These are phyloP conservation scores for Idaea dimidiata DNA, from an alignment of 2,888 invertebrate species.

Conservation along the genomic window DNA sequence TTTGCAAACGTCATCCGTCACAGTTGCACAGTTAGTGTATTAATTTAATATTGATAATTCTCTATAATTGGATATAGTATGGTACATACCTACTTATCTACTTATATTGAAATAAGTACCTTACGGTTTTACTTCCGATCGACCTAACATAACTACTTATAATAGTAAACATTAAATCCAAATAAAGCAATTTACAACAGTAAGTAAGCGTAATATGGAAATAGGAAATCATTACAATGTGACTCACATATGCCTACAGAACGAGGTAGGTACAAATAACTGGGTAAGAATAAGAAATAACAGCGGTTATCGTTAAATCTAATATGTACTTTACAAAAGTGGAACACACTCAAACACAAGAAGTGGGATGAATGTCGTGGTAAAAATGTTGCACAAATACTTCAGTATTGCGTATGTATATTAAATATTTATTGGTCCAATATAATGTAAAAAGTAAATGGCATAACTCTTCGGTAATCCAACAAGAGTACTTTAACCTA, in stretches of 20 bases:
- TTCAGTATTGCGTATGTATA: constrained; percentile 7
- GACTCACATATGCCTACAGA: constrained; percentile 18
- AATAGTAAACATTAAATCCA: constrained; percentile 14
- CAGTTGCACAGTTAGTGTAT: too few relatives aligned
- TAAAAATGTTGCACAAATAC: not conserved
- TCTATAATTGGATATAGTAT: too few relatives aligned
- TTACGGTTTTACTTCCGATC: not conserved
- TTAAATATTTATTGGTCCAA: not conserved
- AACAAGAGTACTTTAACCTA: not conserved
- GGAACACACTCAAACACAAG: constrained; percentile 17
- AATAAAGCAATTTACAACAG: constrained; percentile 12
- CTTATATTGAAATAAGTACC: not conserved
- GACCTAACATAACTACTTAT: not conserved
- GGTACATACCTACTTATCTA: not conserved
- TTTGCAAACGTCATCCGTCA: too few relatives aligned
- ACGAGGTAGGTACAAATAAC: constrained; percentile 13
- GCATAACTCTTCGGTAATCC: not conserved
- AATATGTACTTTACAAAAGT: constrained; percentile 14
- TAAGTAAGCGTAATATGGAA: constrained; percentile 9
- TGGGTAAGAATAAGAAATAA: constrained; percentile 1
- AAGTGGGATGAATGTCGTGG: constrained; percentile 9
- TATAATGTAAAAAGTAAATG: not conserved
- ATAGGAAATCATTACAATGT: constrained; percentile 26
- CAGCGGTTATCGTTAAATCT: constrained; percentile 15
- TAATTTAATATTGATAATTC: too few relatives aligned